phyloP scores from a whole-genome alignment of 2,797 vertebrate genomes.

The Enteromius afrohamiltoni region DNA sequence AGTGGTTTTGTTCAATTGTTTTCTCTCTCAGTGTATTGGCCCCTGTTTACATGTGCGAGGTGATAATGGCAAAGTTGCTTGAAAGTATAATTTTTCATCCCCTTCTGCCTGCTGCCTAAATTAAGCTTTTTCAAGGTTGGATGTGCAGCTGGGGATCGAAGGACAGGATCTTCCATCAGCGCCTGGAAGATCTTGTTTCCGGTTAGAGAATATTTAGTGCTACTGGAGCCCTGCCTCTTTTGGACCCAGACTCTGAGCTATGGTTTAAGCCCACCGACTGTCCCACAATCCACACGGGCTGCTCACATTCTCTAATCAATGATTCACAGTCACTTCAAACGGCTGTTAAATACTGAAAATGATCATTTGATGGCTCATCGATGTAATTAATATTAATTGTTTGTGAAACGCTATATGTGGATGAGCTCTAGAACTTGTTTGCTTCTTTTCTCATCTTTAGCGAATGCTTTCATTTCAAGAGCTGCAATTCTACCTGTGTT shows the following conservation, averaged over 20 bases:
- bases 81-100: conserved; percentile 65
- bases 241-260: conserved; percentile 8
- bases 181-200: conserved; percentile 65
- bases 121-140: conserved; percentile 68
- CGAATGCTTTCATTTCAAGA: conserved; percentile 40
- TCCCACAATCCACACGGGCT: conserved; percentile 1
- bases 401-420: neutral
- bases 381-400: neutral
- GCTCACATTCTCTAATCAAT: conserved; percentile 35
- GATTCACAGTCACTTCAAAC: conserved; percentile 9
- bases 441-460: conserved; percentile 13
- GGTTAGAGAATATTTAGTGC: conserved; percentile 61
- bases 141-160: conserved; percentile 62
- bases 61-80: conserved; percentile 59
- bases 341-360: neutral
- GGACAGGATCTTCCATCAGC: conserved; percentile 67
- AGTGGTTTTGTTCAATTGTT: conserved; percentile 15
- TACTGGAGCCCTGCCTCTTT: conserved; percentile 42
- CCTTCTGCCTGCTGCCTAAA: conserved; percentile 63
- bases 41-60: conserved; percentile 59
- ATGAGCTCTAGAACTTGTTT: neutral
- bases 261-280: neutral
- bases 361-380: neutral
- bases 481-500: neutral
- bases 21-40: neutral